Evolutionary conservation across 2,113 vertebrate species (phyloP).

Genomic region (Speoplatyrhinus poulsoni): DNA sequence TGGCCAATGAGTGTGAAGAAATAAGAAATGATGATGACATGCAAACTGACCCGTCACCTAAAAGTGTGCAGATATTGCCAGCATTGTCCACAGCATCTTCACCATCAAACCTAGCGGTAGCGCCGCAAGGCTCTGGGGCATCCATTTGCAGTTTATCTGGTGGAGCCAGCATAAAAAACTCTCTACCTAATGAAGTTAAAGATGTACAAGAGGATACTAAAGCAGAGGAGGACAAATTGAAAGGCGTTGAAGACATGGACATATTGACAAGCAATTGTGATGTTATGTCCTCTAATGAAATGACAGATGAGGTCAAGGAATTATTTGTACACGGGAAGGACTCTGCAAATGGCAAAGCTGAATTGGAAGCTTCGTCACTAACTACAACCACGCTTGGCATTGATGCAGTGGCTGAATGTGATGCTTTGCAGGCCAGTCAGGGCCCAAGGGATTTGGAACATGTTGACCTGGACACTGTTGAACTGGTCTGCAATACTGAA

Average conservation of each 20-base stretch:
- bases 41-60: constrained; percentile 14
- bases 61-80: not conserved
- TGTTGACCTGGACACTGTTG: not conserved
- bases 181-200: not conserved
- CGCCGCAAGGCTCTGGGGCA: not conserved
- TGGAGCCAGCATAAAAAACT: not conserved
- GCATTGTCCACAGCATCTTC: not conserved
- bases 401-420: not conserved
- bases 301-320: not conserved
- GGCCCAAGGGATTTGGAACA: constrained; percentile 12
- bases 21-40: not conserved
- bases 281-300: not conserved
- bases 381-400: not conserved
- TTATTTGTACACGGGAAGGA: not conserved
- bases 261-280: constrained; percentile 13
- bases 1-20: constrained; percentile 1
- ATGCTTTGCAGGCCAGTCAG: not conserved
- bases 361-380: not conserved
- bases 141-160: not conserved
- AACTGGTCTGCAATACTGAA: not conserved
- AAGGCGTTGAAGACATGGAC: constrained; percentile 12
- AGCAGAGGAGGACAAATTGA: constrained; percentile 19
- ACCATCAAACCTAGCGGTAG: not conserved
- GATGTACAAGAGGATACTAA: not conserved
- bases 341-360: not conserved